Base-by-base conservation (phyloP, 2,113 vertebrate species). In the Stictonetta naevosa region DNA sequence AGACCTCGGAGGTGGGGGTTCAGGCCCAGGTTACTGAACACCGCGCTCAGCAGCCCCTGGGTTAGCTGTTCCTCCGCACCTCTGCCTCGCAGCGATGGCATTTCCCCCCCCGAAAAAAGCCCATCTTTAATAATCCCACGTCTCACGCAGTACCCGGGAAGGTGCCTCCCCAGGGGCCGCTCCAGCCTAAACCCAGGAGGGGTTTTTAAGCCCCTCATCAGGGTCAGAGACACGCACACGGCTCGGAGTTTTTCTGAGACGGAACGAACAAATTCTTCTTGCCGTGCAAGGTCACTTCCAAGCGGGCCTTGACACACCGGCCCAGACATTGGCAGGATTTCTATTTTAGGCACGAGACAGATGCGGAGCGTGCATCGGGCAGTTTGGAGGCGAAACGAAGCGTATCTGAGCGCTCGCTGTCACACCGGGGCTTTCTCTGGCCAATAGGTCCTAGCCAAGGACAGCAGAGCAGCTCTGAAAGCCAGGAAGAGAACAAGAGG, bases 391-490 rank as follows among this genome's bases (percentile, higher is more conserved):
- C 92, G 93, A 91, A 95, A 87, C 56, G 34, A 48, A 20, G 89
- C 91, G 84, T 87, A 72, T 84, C 46, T 94, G 71, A 88, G 73
- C 77, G 73, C 79, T 36, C 38, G 16, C 38, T 79, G 66, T 46
- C 74, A 86, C 33, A 48, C 9, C 28, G 17, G 44, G 71, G 34
- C 34, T 53, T 92, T 63, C 75, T 16, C 75, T 88, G 80, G 50
- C 42, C 83, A 46, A 29, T 4, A 64, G 77, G 42, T 89, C 84
- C 72, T 38, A 53, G 53, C 79, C 91, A 97, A 97, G 94, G 95
- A 58, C 93, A 89, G 84, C 44, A 86, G 50, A 93, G 64, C 80
- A 88, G 88, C 80, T 92, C 83, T n/a, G 72, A 75, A 60, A 82
- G 56, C 83, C 89, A 84, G 52, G 77, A 74, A 58, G 59, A 52